Evolutionary conservation across 2,888 invertebrate genomes (phyloP), one percentile per base, ranked within the genome.

Genomic region (Acanthoscelides obtectus): DNA sequence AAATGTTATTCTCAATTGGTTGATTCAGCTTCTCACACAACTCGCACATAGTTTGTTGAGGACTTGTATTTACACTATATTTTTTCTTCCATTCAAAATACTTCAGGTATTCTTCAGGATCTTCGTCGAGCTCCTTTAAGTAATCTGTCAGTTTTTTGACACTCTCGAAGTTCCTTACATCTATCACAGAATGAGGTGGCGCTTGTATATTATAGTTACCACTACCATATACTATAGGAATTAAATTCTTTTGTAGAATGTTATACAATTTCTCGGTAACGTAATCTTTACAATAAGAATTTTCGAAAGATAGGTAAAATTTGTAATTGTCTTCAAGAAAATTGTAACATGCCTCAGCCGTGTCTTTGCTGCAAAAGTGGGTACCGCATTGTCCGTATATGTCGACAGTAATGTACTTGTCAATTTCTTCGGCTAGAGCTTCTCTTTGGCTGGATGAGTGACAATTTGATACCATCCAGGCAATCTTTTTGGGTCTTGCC

Each of bases 281-380:
- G 81, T 91, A 91, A 81, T 91, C 90, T 70, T 86, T 81, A 76
- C 92, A 90, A 73, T 92, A 85, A 17, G 92, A 91, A 82, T 93
- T 93, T 83, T 93, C 93, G 79, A 93, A 89, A 0, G 89, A 88
- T 66, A 93, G 83, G 79, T 93, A 93, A 81, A 93, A 93, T 80
- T 89, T 92, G 81, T 93, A 93, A 70, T 88, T 86, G 67, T 86
- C 85, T 77, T 86, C 87, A 22, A 88, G 69, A 71, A 82, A 85
- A 78, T 83, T 85, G 71, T 84, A 84, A 72, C 88, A 88, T 25
- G 79, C 83, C 12, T 87, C 84, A 64, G 74, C 70, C 6, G 73
- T 64, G 6, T 71, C 70, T 69, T 74, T 77, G 0, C 80, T 76
- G 71, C 83, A 87, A 78, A 77, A 82, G 1, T 83, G 76, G 0